Conservation (phyloP, 37 sponge, comb jelly and placozoan species). For the Crambe crambe region DNA sequence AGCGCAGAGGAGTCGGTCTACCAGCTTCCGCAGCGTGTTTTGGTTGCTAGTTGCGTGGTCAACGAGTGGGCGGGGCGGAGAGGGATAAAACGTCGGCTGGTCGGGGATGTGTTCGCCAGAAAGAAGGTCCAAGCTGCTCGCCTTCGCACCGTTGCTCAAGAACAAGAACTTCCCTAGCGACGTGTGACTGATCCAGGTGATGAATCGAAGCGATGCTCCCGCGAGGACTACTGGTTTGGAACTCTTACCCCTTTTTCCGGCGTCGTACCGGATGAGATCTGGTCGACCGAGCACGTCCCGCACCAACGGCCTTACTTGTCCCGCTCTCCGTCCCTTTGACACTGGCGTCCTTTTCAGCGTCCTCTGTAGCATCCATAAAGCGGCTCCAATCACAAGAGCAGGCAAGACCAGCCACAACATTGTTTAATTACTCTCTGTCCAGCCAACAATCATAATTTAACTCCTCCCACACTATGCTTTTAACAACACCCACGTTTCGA, state of each 20-base stretch:
- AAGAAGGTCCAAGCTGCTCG: constrained; percentile 11
- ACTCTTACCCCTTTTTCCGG: too few relatives aligned
- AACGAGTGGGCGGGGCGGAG: constrained; percentile 21
- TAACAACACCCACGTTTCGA: too few relatives aligned
- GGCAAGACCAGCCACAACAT: too few relatives aligned
- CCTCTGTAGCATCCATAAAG: too few relatives aligned
- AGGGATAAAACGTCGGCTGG: constrained; percentile 55
- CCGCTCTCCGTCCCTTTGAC: too few relatives aligned
- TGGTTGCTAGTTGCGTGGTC: neutral
- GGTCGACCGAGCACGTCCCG: too few relatives aligned
- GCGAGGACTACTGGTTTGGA: constrained; percentile 23
- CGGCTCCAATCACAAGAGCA: too few relatives aligned
- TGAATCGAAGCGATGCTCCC: constrained; percentile 22
- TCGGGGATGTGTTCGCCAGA: constrained; percentile 60
- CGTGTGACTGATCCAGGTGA: constrained; percentile 43
- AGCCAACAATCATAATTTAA: too few relatives aligned
- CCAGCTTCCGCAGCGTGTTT: neutral
- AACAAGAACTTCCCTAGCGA: constrained; percentile 41
- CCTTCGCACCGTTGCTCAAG: neutral
- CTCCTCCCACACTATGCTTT: too few relatives aligned
- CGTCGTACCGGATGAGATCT: constrained; percentile 31
- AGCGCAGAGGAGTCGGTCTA: neutral
- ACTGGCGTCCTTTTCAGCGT: too few relatives aligned
- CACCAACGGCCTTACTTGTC: too few relatives aligned
- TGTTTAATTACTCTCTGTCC: too few relatives aligned